phyloP scores from a whole-genome alignment of 1,140 invertebrate genomes.

The Bombus picipes region DNA sequence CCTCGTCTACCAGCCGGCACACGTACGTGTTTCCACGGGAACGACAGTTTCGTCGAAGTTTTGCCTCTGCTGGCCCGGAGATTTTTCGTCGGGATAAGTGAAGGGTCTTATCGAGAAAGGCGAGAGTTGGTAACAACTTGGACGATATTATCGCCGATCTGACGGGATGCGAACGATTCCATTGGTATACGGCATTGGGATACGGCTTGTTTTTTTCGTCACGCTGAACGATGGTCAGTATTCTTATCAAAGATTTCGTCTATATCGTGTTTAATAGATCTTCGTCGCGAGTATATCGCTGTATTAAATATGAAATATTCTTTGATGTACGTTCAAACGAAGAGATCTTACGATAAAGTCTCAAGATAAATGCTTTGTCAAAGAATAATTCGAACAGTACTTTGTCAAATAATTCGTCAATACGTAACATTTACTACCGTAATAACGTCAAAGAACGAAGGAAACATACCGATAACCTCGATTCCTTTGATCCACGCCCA shows the following conservation, averaged over 20 bases:
- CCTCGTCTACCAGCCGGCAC: conserved; percentile 26
- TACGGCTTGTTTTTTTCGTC: background rate
- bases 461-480: background rate
- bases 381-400: background rate
- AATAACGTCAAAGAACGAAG: background rate
- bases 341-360: too few relatives aligned
- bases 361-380: background rate
- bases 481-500: background rate
- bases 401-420: background rate
- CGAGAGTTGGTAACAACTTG: conserved; percentile 60
- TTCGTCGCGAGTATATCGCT: too few relatives aligned
- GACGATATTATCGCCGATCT: conserved; percentile 35
- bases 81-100: conserved; percentile 64
- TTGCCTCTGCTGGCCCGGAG: conserved; percentile 46
- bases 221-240: background rate
- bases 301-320: too few relatives aligned
- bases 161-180: conserved; percentile 9
- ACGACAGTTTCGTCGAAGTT: conserved; percentile 64
- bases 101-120: conserved; percentile 51
- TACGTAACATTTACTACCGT: background rate
- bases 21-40: conserved; percentile 59
- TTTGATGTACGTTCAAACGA: background rate
- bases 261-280: too few relatives aligned
- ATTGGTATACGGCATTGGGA: too few relatives aligned
- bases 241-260: background rate